These are phyloP conservation scores for Muricea muricata DNA, from an alignment of 92 coral and sea anemone species.

Conservation along the genomic window DNA sequence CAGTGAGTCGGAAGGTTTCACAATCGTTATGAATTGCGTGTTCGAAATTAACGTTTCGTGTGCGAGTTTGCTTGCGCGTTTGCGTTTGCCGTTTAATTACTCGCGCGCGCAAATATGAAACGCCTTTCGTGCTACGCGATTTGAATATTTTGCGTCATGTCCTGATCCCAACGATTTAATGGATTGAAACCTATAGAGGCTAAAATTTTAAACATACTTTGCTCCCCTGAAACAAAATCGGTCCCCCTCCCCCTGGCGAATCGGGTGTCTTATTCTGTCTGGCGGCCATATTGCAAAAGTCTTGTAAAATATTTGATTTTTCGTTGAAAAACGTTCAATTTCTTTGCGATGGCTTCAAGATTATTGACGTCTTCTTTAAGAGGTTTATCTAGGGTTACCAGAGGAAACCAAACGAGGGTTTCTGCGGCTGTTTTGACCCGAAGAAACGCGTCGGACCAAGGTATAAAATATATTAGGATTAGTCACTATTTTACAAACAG, in stretches of 20 bases:
- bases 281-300: too few relatives aligned
- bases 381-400: constrained; percentile 10
- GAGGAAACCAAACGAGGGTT: background rate
- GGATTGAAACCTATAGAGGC: too few relatives aligned
- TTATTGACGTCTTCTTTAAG: constrained; percentile 22
- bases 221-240: too few relatives aligned
- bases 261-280: too few relatives aligned
- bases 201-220: too few relatives aligned
- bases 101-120: background rate
- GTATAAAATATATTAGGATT: background rate
- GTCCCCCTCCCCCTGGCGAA: too few relatives aligned
- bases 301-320: too few relatives aligned
- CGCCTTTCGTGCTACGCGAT: background rate
- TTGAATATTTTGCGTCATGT: too few relatives aligned
- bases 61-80: constrained; percentile 1
- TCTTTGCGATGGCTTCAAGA: constrained; percentile 16
- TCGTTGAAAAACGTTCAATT: too few relatives aligned
- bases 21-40: background rate
- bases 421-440: constrained; percentile 4
- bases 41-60: background rate
- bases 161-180: too few relatives aligned
- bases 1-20: background rate
- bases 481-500: too few relatives aligned
- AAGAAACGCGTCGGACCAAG: constrained; percentile 24
- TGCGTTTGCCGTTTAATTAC: background rate